Conservation (phyloP, 2,113 vertebrate species). For the Lutjanus erythropterus region DNA sequence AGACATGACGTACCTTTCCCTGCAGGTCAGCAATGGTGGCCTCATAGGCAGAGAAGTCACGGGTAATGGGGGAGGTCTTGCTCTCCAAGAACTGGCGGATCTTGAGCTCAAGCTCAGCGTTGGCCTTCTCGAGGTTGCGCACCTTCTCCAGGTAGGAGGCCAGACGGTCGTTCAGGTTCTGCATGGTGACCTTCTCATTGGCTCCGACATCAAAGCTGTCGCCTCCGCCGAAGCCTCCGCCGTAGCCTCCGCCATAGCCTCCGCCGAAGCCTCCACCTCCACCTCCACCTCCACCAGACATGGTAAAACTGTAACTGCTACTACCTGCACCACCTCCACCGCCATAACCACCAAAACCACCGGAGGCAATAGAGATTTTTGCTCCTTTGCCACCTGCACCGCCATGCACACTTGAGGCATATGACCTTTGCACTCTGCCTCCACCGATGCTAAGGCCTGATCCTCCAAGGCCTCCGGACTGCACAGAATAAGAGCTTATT, state of each 20-base stretch:
- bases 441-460: not conserved
- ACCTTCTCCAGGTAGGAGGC: conserved; percentile 92
- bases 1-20: conserved; percentile 85
- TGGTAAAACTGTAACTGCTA: not conserved
- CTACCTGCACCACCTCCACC: not conserved
- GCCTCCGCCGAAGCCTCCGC: not conserved
- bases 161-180: conserved; percentile 94
- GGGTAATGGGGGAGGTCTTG: conserved; percentile 78
- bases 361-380: conserved; percentile 65
- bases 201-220: conserved; percentile 56
- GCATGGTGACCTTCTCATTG: conserved; percentile 95
- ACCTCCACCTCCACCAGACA: not conserved
- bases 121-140: conserved; percentile 87
- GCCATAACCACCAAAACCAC: rapidly evolving
- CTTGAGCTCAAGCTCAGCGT: conserved; percentile 87
- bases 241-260: not conserved
- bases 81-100: conserved; percentile 92
- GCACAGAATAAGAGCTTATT: too few species aligned
- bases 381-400: conserved; percentile 63
- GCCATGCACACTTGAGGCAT: conserved; percentile 66
- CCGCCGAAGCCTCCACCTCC: not conserved
- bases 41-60: conserved; percentile 87
- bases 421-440: not conserved
- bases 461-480: not conserved
- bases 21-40: conserved; percentile 88